Evolutionary conservation across 2,797 vertebrate species (phyloP).

Genomic region (Geotrypetes seraphini): DNA sequence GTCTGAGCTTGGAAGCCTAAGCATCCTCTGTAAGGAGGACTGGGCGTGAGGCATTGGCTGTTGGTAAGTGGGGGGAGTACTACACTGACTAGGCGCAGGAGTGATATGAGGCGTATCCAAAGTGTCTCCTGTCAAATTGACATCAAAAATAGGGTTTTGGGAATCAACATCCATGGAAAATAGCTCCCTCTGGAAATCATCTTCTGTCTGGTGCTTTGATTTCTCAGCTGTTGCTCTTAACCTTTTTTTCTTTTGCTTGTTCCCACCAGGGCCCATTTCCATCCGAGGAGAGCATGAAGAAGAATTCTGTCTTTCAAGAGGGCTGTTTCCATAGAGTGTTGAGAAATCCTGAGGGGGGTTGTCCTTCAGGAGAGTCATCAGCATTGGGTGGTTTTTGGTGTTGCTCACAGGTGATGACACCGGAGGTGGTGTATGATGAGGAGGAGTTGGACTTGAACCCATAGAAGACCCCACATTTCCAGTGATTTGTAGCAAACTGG

Average conservation of each 20-base stretch:
- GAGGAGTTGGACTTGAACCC: conserved; percentile 82
- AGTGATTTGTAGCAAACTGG: conserved; percentile 91
- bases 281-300: conserved; percentile 83
- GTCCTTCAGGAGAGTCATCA: conserved; percentile 97
- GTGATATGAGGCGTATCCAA: conserved; percentile 94
- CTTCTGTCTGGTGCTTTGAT: conserved; percentile 81
- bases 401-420: conserved; percentile 95
- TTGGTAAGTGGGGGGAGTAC: conserved; percentile 77
- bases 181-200: conserved; percentile 94
- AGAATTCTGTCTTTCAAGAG: conserved; percentile 91
- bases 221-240: conserved; percentile 53
- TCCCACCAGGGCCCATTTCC: conserved; percentile 66
- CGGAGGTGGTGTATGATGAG: conserved; percentile 90
- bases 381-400: conserved; percentile 98
- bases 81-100: conserved; percentile 92
- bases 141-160: conserved; percentile 92
- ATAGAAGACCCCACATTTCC: conserved; percentile 81
- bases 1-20: conserved; percentile 90
- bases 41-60: conserved; percentile 72
- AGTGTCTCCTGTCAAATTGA: conserved; percentile 84
- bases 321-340: conserved; percentile 79
- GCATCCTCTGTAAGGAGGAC: conserved; percentile 73
- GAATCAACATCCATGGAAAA: conserved; percentile 97
- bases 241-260: conserved; percentile 90
- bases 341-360: conserved; percentile 95